These are phyloP conservation scores for Polypterus bichir DNA, from an alignment of 2,113 vertebrate genomes.

Conservation along the genomic window DNA sequence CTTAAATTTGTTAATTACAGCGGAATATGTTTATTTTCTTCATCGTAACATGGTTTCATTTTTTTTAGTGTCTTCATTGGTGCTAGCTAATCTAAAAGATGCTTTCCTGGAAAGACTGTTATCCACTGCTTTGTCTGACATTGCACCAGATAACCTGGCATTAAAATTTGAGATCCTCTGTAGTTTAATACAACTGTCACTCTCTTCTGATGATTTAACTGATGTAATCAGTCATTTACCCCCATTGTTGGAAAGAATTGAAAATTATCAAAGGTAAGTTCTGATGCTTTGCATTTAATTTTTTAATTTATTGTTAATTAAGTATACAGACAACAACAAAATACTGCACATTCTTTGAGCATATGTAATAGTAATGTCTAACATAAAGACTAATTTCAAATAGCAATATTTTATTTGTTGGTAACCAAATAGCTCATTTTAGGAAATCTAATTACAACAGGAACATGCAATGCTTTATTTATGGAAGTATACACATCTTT, in stretches of 20 bases:
- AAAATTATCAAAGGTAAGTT: slow-evolving; percentile 51
- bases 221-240: slow-evolving; percentile 49
- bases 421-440: no score
- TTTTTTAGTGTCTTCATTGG: slow-evolving; percentile 49
- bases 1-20: no score
- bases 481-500: no score
- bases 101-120: slow-evolving; percentile 54
- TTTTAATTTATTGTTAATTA: neutral
- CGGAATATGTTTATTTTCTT: no score
- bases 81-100: slow-evolving; percentile 45
- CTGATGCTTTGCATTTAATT: neutral
- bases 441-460: no score
- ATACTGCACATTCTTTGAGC: no score
- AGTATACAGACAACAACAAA: neutral
- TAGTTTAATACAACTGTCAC: slow-evolving; percentile 46
- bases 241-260: slow-evolving; percentile 39
- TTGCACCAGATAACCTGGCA: neutral
- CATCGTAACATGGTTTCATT: neutral
- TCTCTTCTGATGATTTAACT: slow-evolving; percentile 30
- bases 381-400: no score
- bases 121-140: slow-evolving; percentile 26
- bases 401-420: no score
- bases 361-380: no score
- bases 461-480: no score
- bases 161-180: slow-evolving; percentile 44